Percentiles rank a stretch among this genome's conserved stretches.
phyloP scores from a whole-genome alignment of 2,888 invertebrate genomes.

The Altica lythri region DNA sequence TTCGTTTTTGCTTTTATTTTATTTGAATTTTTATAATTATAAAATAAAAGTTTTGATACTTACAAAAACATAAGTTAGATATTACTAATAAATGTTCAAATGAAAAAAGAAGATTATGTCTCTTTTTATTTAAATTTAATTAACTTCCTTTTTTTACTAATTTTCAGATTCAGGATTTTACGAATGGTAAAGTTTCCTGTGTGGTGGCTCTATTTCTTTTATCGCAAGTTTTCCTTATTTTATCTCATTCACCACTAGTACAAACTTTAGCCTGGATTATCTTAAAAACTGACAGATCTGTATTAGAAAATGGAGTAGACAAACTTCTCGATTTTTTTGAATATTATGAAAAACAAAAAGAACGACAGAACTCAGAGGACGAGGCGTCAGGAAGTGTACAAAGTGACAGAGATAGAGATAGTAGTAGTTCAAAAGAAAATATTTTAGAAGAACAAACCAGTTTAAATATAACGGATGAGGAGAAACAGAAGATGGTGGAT shows the following conservation, averaged over 20 bases:
- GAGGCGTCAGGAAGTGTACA: slow-evolving; percentile 36
- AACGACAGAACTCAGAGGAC: slow-evolving; percentile 36
- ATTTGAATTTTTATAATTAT: too few relatives aligned
- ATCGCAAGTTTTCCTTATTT: slow-evolving; percentile 93
- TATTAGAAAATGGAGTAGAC: slow-evolving; percentile 54
- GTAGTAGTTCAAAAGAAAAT: slow-evolving; percentile 48
- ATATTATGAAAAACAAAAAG: slow-evolving; percentile 49
- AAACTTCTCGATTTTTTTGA: slow-evolving; percentile 48
- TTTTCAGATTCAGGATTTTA: slow-evolving; percentile 35
- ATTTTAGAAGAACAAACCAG: slow-evolving; percentile 66
- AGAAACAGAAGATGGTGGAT: slow-evolving; percentile 68
- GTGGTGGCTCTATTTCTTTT: slow-evolving; percentile 89
- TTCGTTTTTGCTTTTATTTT: too few relatives aligned
- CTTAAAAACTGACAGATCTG: slow-evolving; percentile 73
- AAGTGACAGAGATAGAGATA: slow-evolving; percentile 43
- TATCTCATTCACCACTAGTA: slow-evolving; percentile 88
- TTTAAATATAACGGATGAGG: slow-evolving; percentile 93
- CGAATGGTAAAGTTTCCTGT: slow-evolving; percentile 73
- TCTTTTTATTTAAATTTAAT: too few relatives aligned
- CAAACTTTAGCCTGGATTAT: slow-evolving; percentile 89
- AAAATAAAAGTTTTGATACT: too few relatives aligned
- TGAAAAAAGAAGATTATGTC: too few relatives aligned
- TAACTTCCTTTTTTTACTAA: neutral
- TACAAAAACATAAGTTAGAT: too few relatives aligned
- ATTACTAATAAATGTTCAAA: too few relatives aligned